phyloP scores from a whole-genome alignment of 2,797 vertebrate species.

The Pipistrellus nathusii region DNA sequence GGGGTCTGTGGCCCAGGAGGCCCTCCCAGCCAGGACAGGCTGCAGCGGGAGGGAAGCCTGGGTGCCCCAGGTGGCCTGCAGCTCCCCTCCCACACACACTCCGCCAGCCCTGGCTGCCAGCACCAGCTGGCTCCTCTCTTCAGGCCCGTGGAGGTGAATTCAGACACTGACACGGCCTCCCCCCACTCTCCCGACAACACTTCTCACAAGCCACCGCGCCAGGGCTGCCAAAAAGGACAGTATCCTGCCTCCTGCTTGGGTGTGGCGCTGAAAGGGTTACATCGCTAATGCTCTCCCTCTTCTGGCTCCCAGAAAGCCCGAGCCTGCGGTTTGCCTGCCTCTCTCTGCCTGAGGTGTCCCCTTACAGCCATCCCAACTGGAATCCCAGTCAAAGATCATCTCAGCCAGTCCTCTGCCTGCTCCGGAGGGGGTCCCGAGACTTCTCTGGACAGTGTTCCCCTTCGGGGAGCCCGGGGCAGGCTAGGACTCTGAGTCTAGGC shows the following conservation, averaged over 20 bases:
- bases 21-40: not conserved
- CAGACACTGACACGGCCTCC: not conserved
- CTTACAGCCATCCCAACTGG: slow-evolving; percentile 83
- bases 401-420: slow-evolving; percentile 71
- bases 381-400: slow-evolving; percentile 83
- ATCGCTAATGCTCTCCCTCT: slow-evolving; percentile 75
- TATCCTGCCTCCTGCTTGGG: slow-evolving; percentile 44
- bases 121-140: slow-evolving; percentile 54
- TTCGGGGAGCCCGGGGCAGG: slow-evolving; percentile 8
- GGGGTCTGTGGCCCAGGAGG: not conserved
- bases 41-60: not conserved
- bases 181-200: not conserved
- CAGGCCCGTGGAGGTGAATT: slow-evolving; percentile 8
- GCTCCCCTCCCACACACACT: not conserved
- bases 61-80: slow-evolving; percentile 22
- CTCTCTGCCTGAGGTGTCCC: slow-evolving; percentile 83
- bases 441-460: slow-evolving; percentile 37
- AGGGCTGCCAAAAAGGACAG: slow-evolving; percentile 46
- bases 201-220: not conserved
- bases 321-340: slow-evolving; percentile 84
- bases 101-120: not conserved
- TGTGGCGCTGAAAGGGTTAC: slow-evolving; percentile 83
- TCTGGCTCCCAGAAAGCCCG: slow-evolving; percentile 82
- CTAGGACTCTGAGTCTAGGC: slow-evolving; percentile 59
- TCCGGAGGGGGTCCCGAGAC: slow-evolving; percentile 59